A percentile compares a stretch with the other conserved stretches of the same genome.
phyloP scores from a whole-genome alignment of 2,113 vertebrate species.

The Rhagologus leucostigma region DNA sequence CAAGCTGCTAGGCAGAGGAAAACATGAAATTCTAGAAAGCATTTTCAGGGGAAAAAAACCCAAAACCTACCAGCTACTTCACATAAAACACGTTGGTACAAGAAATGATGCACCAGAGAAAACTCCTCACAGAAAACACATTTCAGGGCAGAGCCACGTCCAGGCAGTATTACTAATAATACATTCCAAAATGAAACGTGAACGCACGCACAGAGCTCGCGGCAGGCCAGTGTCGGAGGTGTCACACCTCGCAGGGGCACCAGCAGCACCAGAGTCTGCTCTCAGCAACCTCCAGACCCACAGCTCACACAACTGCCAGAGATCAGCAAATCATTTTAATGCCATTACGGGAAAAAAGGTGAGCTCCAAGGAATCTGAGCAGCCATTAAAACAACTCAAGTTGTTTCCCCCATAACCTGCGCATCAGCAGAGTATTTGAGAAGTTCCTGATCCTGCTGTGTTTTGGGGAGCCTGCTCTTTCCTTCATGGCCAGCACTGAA shows the following conservation, averaged over 20 bases:
- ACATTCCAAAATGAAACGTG: background rate
- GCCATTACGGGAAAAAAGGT: background rate
- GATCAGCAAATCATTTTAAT: background rate
- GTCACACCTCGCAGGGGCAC: background rate
- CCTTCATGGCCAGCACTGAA: background rate
- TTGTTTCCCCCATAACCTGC: background rate
- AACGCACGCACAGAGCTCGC: background rate
- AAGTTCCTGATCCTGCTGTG: background rate
- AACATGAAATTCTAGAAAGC: background rate
- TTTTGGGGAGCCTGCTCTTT: background rate
- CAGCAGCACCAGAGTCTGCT: background rate
- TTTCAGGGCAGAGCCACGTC: background rate
- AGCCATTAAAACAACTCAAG: background rate
- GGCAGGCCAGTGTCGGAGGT: background rate
- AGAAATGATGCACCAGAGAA: background rate
- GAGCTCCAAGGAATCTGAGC: background rate
- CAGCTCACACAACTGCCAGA: background rate
- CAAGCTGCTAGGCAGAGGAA: background rate
- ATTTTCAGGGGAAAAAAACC: background rate
- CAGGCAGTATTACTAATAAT: background rate
- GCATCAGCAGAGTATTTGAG: background rate
- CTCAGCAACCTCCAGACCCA: background rate
- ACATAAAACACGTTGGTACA: background rate
- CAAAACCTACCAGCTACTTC: background rate
- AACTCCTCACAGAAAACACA: background rate